Evolutionary conservation across 2,797 vertebrate genomes (phyloP), one percentile per base, ranked within the genome.

Genomic region (Chanos chanos): DNA sequence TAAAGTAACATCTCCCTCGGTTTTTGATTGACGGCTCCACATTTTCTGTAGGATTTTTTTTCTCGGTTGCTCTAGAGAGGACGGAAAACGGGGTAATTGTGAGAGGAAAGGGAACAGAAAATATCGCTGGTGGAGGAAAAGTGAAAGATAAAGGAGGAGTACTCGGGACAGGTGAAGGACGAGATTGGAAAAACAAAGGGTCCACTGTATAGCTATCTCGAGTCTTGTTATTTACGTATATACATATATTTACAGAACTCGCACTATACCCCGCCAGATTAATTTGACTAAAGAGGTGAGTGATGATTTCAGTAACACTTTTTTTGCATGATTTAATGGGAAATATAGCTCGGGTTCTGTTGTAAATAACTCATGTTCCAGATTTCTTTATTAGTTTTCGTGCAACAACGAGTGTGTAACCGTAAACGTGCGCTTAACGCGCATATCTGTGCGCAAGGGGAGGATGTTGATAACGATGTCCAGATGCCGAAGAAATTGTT

Each of bases 11-110:
- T 22, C 33, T 16, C 28, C 68, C 72, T 9, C 53, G 62, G 56
- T 59, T 57, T 76, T 79, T 85, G 83, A 89, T 85, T 86, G 88
- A 86, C 83, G 63, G 83, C 77, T 83, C 80, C 81, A 77, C 83
- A 66, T 84, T 73, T 76, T 68, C 61, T 58, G 72, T 75, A 62
- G 67, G 73, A 61, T 78, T 71, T 76, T 77, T 69, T 74, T 83
- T 71, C 76, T 85, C 5, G 37, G 74, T 75, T 77, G 84, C 57
- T 70, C 25, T 18, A 83, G 80, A 81, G 74, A 77, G 61, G 21
- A 65, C 45, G 33, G 70, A 61, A 63, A 77, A 65, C 45, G 61
- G 13, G 27, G 48, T 28, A 70, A 73, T 19, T 16, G 49, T 27
- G 70, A 52, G 68, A 47, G 57, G 59, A 25, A 41, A 33, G 44